Percentiles rank a stretch among this genome's conserved stretches.
Evolutionary conservation across 2,888 invertebrate genomes (phyloP).

Genomic region (Criorhina ranunculi): DNA sequence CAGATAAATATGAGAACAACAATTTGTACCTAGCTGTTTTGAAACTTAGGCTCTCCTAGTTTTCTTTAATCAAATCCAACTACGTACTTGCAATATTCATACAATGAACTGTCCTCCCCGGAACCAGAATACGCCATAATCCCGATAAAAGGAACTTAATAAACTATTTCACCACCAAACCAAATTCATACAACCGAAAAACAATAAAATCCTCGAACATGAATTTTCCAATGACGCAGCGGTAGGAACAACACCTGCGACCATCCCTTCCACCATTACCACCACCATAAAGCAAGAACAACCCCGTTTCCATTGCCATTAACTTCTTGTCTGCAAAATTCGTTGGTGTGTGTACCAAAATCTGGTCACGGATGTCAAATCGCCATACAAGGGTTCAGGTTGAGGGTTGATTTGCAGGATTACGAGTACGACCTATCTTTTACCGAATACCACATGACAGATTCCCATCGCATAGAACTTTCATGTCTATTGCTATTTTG

Average conservation of each 20-base stretch:
- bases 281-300: constrained; percentile 19
- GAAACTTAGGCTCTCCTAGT: no score
- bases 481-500: constrained; percentile 71
- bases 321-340: constrained; percentile 69
- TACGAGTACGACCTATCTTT: constrained; percentile 46
- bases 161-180: constrained; percentile 63
- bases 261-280: constrained; percentile 46
- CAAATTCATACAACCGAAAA: constrained; percentile 58
- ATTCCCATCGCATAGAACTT: constrained; percentile 59
- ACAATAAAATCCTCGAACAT: constrained; percentile 61
- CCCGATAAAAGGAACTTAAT: constrained; percentile 26
- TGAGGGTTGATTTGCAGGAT: constrained; percentile 46
- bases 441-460: constrained; percentile 63
- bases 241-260: constrained; percentile 63
- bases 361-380: constrained; percentile 76
- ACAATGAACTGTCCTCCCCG: neutral
- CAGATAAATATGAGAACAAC: no score
- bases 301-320: constrained; percentile 39
- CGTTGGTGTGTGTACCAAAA: constrained; percentile 75
- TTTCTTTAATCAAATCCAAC: no score
- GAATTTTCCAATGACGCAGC: constrained; percentile 35
- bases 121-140: constrained; percentile 3
- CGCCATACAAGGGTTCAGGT: constrained; percentile 48
- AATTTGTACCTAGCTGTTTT: no score
- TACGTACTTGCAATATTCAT: no score